These are phyloP conservation scores for Caenorhabditis sulstoni DNA, from an alignment of 2,888 invertebrate species.

Conservation along the genomic window DNA sequence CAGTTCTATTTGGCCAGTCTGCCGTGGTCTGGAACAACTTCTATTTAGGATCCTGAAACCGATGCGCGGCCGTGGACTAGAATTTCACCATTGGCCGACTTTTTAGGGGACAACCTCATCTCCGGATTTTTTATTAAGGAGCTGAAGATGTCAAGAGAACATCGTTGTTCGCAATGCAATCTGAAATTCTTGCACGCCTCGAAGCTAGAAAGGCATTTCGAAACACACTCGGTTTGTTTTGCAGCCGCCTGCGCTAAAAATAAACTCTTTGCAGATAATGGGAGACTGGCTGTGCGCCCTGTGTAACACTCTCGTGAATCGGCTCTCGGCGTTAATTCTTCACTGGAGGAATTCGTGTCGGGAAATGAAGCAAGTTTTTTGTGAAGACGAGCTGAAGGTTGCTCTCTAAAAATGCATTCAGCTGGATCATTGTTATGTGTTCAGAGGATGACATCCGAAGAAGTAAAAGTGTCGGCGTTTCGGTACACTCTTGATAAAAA, in stretches of 20 bases:
- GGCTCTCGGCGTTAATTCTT: not conserved
- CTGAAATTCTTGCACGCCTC: conserved; percentile 5
- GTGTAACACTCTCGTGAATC: conserved; percentile 20
- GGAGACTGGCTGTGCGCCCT: conserved; percentile 34
- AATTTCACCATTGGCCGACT: not conserved
- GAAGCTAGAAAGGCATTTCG: conserved; percentile 24
- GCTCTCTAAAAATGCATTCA: not conserved
- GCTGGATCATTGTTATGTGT: not conserved
- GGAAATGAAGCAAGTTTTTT: conserved; percentile 16
- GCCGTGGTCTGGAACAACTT: no score
- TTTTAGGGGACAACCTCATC: no score
- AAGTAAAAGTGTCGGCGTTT: conserved; percentile 23
- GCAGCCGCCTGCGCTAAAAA: no score
- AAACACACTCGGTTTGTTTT: no score
- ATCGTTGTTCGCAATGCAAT: conserved; percentile 36
- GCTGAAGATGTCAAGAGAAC: not conserved
- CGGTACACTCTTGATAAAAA: conserved; percentile 21
- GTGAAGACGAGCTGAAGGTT: conserved; percentile 29
- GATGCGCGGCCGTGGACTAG: conserved; percentile 7
- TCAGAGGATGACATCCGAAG: conserved; percentile 27
- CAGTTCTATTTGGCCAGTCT: no score
- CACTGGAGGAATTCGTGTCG: conserved; percentile 42
- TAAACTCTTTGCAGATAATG: conserved; percentile 24
- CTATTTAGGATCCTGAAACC: no score
- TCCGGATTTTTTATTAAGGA: no score